These are phyloP conservation scores for Epirrita christyi DNA, from an alignment of 2,888 invertebrate species.

Conservation along the genomic window DNA sequence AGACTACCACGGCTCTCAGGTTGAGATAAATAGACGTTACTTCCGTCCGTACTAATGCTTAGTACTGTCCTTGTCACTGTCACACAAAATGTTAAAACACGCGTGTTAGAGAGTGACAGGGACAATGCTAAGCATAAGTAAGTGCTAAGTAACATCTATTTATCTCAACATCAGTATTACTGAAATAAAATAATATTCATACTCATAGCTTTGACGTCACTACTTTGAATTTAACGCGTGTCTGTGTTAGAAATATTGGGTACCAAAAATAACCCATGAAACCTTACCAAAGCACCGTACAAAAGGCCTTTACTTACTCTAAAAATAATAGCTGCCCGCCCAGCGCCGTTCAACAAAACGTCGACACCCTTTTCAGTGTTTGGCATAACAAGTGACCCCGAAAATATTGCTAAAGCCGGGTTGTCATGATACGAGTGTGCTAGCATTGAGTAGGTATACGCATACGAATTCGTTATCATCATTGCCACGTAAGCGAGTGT, in stretches of 20 bases:
- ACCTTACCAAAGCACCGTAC: neutral
- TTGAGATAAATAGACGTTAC: no score
- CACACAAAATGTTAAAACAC: no score
- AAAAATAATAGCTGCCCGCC: constrained; percentile 4
- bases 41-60: no score
- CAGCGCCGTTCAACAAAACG: constrained; percentile 1
- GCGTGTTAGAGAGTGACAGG: no score
- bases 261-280: neutral
- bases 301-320: constrained; percentile 5
- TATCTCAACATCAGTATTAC: no score
- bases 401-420: neutral
- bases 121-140: no score
- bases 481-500: no score
- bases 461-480: no score
- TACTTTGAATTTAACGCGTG: neutral
- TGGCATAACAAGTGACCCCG: constrained; percentile 16
- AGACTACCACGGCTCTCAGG: no score
- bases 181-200: neutral
- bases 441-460: neutral
- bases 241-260: neutral
- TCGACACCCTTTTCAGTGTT: constrained; percentile 15
- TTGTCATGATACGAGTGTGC: neutral
- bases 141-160: no score
- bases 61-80: no score
- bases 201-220: neutral